Evolutionary conservation across 2,888 invertebrate genomes (phyloP), one percentile per base, ranked within the genome.

Genomic region (Tiliacea citrago): DNA sequence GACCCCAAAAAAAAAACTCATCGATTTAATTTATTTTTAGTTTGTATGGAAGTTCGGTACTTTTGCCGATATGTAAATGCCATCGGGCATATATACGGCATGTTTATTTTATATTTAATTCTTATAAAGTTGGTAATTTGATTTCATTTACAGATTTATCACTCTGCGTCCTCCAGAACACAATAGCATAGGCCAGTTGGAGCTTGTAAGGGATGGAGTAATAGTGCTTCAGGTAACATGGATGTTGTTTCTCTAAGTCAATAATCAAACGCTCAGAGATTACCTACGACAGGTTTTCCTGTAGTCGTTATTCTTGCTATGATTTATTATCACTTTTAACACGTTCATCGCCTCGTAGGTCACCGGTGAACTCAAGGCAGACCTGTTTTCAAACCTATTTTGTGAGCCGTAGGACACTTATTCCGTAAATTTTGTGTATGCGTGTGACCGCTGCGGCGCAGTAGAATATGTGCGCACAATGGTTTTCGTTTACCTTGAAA

Each of bases 211-310:
- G 79, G 92, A 96, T 49, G 96, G 96, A 18, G 87, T 96, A 21
- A 96, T 96, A 42, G 96, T 96, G 4, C 88, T 96, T 51, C 96
- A 96, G 94, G 96, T 96, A n/a, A 35, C 12, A 39, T 18, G 24
- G 18, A 51, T 29, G 13, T 49, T 21, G 10, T 47, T 47, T 21
- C 24, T n/a, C 13, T 39, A 24, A 57, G 8, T 24, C 24, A 57
- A 53, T 21, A 35, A 39, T 45, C 12, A 45, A 45, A 24, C 12
- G 45, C 8, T 45, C 24, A 18, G 8, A 63, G 18, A 45, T 24
- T 18, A 45, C 24, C 29, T 12, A 21, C 24, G 18, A 63, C 45
- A 47, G 21, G 18, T 49, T 47, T 49, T 21, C 21, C 21, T 65
- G 29, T 65, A 51, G 21, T 51, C 0, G 0, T 6, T 21, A 35